Percentiles rank a stretch among this genome's conserved stretches.
Evolutionary conservation across 2,797 vertebrate species (phyloP).

Genomic region (Fistularia commersonii): DNA sequence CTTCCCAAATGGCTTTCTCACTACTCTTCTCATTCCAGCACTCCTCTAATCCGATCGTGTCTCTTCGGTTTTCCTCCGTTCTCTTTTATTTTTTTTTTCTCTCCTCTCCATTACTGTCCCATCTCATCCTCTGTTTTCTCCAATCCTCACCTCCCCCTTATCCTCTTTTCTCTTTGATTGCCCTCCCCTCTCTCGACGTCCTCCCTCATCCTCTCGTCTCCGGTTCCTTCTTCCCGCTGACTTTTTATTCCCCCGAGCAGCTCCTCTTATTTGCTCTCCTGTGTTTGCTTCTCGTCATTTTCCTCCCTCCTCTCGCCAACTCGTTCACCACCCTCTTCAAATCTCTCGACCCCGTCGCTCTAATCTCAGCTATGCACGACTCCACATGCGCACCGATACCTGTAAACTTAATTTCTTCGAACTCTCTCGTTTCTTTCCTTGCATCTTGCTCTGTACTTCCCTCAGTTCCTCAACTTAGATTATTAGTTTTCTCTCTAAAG

Average conservation of each 20-base stretch:
- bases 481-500: too few relatives aligned
- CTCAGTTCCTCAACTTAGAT: not conserved
- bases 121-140: constrained; percentile 35
- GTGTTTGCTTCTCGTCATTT: constrained; percentile 5
- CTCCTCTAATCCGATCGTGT: constrained; percentile 53
- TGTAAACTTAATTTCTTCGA: too few relatives aligned
- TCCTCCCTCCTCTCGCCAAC: constrained; percentile 8
- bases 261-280: constrained; percentile 20
- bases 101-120: constrained; percentile 37
- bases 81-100: constrained; percentile 36
- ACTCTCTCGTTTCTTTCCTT: not conserved
- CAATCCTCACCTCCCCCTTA: constrained; percentile 41
- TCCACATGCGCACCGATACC: too few relatives aligned
- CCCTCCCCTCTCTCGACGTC: constrained; percentile 22
- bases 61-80: constrained; percentile 12
- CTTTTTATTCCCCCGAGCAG: constrained; percentile 14
- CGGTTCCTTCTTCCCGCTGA: constrained; percentile 32
- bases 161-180: constrained; percentile 40
- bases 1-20: constrained; percentile 33
- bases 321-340: constrained; percentile 5
- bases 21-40: constrained; percentile 32
- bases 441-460: not conserved
- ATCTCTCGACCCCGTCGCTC: not conserved
- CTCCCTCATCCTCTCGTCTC: constrained; percentile 22
- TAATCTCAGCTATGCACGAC: not conserved